Base-by-base conservation (phyloP, 2,113 vertebrate species). In the Marcusenius ussheri region DNA sequence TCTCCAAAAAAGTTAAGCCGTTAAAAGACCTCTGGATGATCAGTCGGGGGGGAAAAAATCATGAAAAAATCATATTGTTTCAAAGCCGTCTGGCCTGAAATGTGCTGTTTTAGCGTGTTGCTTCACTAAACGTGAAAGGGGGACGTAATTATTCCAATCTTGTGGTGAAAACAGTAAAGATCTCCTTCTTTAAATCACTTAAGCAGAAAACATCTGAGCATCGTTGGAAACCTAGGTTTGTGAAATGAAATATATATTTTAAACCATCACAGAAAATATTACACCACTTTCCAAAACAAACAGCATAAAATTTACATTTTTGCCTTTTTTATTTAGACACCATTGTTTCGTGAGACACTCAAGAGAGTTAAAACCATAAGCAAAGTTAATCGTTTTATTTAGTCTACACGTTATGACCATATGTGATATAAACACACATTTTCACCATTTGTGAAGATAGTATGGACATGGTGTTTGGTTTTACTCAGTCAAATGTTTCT, bases 201-300 rank as follows among this genome's bases (percentile, higher is more conserved):
- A 95, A 95, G 95, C 93, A 92, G 94, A 94, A 96, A 94, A 94
- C 94, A 92, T 94, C 93, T 92, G 94, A 94, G 93, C 93, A 92
- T 93, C 95, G 92, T 93, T 95, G 95, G 95, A 92, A 90, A 96
- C 96, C 96, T 96, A 95, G 94, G 95, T 95, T 95, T 93, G 94
- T 90, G 94, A 94, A 92, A 95, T 94, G 92, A 96, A 94, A 96
- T 95, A 95, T 95, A 89, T 89, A 89, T 89, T 89, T 95, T 94
- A 96, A 95, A 95, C 93, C 91, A 88, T 95, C 95, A 94, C 90
- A 94, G 95, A 90, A 94, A 94, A 96, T 95, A 95, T 89, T 80
- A 90, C 62, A 90, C 91, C 90, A 91, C 74, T 90, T 88, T 94
- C 92, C 91, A 92, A 90, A 92, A 89, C 53, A 94, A 93, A 93